Base-by-base conservation (phyloP, 2,113 vertebrate genomes). In the Mionectes macconnelli region DNA sequence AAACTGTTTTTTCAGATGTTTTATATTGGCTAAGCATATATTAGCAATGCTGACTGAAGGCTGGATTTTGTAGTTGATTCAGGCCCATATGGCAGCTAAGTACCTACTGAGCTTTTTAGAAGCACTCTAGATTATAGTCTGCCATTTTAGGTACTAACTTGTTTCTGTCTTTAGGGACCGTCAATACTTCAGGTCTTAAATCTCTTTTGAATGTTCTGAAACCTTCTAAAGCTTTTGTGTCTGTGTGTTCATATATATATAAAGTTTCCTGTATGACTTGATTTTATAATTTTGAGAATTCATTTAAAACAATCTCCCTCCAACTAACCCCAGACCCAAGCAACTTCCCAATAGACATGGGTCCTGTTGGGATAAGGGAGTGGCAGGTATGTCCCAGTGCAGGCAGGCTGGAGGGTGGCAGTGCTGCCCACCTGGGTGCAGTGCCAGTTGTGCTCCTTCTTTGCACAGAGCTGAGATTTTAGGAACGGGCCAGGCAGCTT, bases 141-240 rank as follows among this genome's bases (percentile, higher is more conserved):
- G 45, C 33, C 39, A 39, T 82, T 92, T 81, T 82, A 79, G 33
- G 67, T 40, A 44, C 40, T 85, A 84, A n/a, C 21, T 91, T 78
- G 40, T 69, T 55, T 39, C 4, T 33, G 19, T 81, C 45, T 70
- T 87, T 50, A 78, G 44, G 37, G 40, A 44, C 23, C 16, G 31
- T 28, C 37, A 88, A 47, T 33, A 30, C 44, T 80, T 84, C 49
- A 70, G 55, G 31, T 40, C 35, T 83, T 84, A 66, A 64, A 42
- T 28, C 27, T 50, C 40, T 79, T 69, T 24, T 53, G 56, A 87
- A 69, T 45, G 50, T 35, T 75, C 67, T 22, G 27, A 74, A 84
- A 57, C 56, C 56, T 90, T 59, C 62, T 66, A 78, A 39, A 87
- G 6, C 39, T 88, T 80, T 64, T 39, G 37, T 7, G 10, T 33